phyloP scores from a whole-genome alignment of 2,113 vertebrate species.

The Aptenodytes patagonicus region DNA sequence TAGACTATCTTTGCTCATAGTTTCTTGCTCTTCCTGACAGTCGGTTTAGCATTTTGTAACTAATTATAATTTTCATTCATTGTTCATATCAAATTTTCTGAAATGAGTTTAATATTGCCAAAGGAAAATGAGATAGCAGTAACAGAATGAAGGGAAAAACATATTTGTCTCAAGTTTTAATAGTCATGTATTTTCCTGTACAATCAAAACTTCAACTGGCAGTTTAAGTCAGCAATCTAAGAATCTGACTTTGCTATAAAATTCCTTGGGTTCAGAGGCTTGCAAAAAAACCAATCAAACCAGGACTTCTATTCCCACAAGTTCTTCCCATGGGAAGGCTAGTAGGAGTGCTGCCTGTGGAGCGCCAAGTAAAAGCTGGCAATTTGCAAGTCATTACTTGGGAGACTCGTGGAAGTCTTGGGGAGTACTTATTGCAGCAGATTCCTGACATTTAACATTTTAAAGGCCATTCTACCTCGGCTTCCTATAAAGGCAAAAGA shows the following conservation, averaged over 20 bases:
- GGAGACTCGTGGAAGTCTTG: not conserved
- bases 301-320: not conserved
- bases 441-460: not conserved
- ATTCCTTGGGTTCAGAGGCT: not conserved
- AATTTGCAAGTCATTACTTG: not conserved
- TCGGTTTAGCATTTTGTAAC: not conserved
- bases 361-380: not conserved
- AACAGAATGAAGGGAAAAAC: not conserved
- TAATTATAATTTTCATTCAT: not conserved
- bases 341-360: not conserved
- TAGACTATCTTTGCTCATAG: not conserved
- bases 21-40: not conserved
- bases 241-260: not conserved
- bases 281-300: not conserved
- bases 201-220: not conserved
- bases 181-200: not conserved
- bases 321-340: not conserved
- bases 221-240: not conserved
- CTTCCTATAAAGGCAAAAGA: not conserved
- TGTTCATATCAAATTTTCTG: not conserved
- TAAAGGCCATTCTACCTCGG: not conserved
- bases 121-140: not conserved
- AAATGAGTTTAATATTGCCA: not conserved
- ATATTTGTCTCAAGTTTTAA: not conserved
- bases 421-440: not conserved